phyloP scores from a whole-genome alignment of 2,797 vertebrate species.

The Zonotrichia albicollis region DNA sequence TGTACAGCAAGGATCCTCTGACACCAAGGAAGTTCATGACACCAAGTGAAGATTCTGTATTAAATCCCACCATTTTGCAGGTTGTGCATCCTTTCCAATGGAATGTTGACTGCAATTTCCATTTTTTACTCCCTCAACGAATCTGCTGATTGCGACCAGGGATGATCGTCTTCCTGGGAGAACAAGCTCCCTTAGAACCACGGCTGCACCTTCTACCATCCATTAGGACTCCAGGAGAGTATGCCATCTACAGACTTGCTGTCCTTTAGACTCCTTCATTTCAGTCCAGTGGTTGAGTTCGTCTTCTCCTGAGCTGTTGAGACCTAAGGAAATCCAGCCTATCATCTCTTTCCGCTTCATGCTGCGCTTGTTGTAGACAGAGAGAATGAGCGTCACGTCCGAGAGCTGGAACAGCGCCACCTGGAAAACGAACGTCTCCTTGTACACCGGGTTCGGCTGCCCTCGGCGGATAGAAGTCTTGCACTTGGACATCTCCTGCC shows the following conservation, averaged over 20 bases:
- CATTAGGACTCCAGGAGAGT: slow-evolving; percentile 91
- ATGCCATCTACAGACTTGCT: slow-evolving; percentile 96
- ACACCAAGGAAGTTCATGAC: slow-evolving; percentile 21
- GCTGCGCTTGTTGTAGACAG: slow-evolving; percentile 97
- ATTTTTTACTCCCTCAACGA: slow-evolving; percentile 13
- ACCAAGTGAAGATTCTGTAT: background rate
- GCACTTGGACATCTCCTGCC: slow-evolving; percentile 99
- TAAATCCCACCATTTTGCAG: slow-evolving; percentile 5
- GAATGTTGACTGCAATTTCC: slow-evolving; percentile 51
- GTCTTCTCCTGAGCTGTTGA: slow-evolving; percentile 97
- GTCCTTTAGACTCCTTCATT: slow-evolving; percentile 97
- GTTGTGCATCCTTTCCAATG: slow-evolving; percentile 39
- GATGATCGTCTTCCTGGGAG: background rate
- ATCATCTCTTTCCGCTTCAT: slow-evolving; percentile 99
- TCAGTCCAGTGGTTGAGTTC: slow-evolving; percentile 96
- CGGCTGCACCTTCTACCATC: background rate
- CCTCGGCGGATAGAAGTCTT: slow-evolving; percentile 96
- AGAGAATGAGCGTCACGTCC: slow-evolving; percentile 96
- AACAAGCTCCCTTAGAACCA: slow-evolving; percentile 14
- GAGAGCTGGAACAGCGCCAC: slow-evolving; percentile 97
- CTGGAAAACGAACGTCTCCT: slow-evolving; percentile 97
- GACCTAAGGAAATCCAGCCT: slow-evolving; percentile 96
- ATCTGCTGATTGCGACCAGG: slow-evolving; percentile 17
- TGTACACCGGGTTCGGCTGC: slow-evolving; percentile 95
- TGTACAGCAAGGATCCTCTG: slow-evolving; percentile 23